These are phyloP conservation scores for Chlorodrepanis virens DNA, from an alignment of 2,113 vertebrate genomes.

Conservation along the genomic window DNA sequence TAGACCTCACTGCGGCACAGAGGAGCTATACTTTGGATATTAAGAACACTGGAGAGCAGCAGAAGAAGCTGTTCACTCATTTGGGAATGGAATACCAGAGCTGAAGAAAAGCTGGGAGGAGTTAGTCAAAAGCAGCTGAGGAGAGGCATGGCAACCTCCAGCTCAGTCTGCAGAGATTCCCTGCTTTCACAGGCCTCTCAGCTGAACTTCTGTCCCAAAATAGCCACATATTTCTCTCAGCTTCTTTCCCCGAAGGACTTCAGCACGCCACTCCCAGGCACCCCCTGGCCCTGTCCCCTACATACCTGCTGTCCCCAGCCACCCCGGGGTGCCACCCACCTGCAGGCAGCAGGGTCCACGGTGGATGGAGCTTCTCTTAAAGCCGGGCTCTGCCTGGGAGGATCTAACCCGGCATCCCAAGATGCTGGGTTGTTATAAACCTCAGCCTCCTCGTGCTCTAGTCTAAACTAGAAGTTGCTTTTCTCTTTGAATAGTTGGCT, in stretches of 20 bases:
- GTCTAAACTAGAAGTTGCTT: conserved; percentile 32
- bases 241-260: fast-evolving
- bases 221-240: background rate
- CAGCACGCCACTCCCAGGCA: background rate
- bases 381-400: background rate
- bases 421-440: background rate
- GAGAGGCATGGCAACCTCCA: background rate
- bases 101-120: background rate
- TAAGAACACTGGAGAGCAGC: background rate
- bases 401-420: fast-evolving
- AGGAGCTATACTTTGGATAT: background rate
- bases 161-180: background rate
- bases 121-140: background rate
- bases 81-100: background rate
- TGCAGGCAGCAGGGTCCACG: fast-evolving
- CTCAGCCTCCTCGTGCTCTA: conserved; percentile 3
- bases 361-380: background rate
- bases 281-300: too few relatives aligned
- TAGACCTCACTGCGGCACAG: background rate
- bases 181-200: background rate
- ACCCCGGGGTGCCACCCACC: background rate
- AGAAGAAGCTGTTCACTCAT: background rate
- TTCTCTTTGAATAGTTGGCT: conserved; percentile 49
- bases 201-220: background rate
- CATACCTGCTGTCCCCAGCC: background rate